Evolutionary conservation across 2,797 vertebrate genomes (phyloP), one percentile per base, ranked within the genome.

Genomic region (Fratercula arctica): DNA sequence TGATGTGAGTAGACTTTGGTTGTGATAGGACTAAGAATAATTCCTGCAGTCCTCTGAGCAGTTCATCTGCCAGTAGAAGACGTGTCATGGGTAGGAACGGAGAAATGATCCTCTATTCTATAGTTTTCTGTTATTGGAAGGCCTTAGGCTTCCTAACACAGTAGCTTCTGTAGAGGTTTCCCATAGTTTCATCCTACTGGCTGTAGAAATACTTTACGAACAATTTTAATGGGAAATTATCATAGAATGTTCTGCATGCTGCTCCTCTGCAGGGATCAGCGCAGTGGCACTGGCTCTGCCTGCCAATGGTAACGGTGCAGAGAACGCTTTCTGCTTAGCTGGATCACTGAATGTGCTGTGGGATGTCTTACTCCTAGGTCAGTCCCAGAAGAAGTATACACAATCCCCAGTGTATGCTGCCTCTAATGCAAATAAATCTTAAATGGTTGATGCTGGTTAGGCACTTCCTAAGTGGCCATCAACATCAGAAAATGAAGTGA

Each of bases 311-410:
- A 31, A 14, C 11, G 8, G 43, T 4, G 11, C 3, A 33, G 67
- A 26, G 24, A 23, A 57, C 35, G 9, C 57, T 28, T 77, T 48
- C 39, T 28, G 53, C 59, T 33, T 23, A 29, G 43, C 78, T n/a
- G 64, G 15, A 16, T 59, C n/a, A 9, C 39, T 5, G 64, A 15
- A 9, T 3, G 31, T 0, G 0, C 74, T 26, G 33, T 0, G 4
- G 75, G 61, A 10, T 1, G 0, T 5, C 33, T 39, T n/a, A 10
- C 13, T 56, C 43, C 35, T 7, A 16, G 33, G 48, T 7, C 54
- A 23, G 39, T 14, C 43, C 68, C 48, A 37, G 46, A 21, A 60
- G 56, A 50, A 45, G 37, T 12, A 45, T 45, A 45, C 45, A 45
- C 45, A 45, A 18, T 45, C 18, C 45, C 45, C 45, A 14, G 14